Evolutionary conservation across 2,888 invertebrate species (phyloP).

Genomic region (Leptogaster cylindrica): DNA sequence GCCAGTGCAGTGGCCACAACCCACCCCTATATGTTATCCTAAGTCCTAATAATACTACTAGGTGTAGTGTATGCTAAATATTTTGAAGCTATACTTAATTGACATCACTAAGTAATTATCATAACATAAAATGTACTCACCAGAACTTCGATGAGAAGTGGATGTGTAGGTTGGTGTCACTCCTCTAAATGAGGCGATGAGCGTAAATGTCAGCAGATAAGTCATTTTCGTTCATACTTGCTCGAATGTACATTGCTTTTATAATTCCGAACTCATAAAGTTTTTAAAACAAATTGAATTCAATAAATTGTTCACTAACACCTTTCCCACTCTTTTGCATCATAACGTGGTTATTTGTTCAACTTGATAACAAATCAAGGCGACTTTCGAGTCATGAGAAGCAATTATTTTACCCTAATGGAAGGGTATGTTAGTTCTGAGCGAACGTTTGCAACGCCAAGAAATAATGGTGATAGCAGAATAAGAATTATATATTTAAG

Average conservation of each 20-base stretch:
- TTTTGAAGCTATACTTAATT: too few species aligned
- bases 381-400: not conserved
- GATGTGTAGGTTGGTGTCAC: not conserved
- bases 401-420: too few species aligned
- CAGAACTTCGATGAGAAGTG: conserved; percentile 14
- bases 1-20: too few species aligned
- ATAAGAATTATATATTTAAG: too few species aligned
- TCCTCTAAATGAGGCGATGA: conserved; percentile 45
- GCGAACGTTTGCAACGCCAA: too few species aligned
- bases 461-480: too few species aligned
- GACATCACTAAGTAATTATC: too few species aligned
- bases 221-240: conserved; percentile 42
- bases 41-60: too few species aligned
- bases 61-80: too few species aligned
- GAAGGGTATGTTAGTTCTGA: too few species aligned
- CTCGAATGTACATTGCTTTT: conserved; percentile 12
- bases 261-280: conserved; percentile 1
- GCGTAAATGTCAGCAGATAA: conserved; percentile 45
- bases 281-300: conserved; percentile 12
- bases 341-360: conserved; percentile 3
- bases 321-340: conserved; percentile 17
- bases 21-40: too few species aligned
- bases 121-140: too few species aligned
- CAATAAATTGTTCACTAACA: conserved; percentile 12
- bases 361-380: not conserved